A percentile compares a stretch with the other conserved stretches of the same genome.
Conservation (phyloP, 30 jellyfish, hydroid and myxozoan species). For the Turritopsis dohrnii region DNA sequence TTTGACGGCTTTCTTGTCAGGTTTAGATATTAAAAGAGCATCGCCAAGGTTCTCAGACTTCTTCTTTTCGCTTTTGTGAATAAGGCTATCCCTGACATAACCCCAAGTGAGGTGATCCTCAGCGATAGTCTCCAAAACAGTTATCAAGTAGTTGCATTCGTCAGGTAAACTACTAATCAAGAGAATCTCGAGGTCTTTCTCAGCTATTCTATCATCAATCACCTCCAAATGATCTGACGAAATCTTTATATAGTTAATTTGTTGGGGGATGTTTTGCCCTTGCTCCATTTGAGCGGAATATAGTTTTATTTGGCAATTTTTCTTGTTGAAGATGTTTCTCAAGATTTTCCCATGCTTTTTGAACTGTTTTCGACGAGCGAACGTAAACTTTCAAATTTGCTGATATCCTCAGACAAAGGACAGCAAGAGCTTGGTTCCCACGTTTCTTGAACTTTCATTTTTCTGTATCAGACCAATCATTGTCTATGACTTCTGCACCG, state of each 20-base stretch:
- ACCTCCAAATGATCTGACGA: constrained; percentile 47
- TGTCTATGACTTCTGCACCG: no score
- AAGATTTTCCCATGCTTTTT: constrained; percentile 64
- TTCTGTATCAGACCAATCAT: no score
- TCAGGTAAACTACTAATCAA: constrained; percentile 42
- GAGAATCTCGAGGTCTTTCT: constrained; percentile 26
- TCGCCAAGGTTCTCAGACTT: neutral
- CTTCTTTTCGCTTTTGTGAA: constrained; percentile 17
- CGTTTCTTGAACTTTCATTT: no score
- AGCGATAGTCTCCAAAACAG: constrained; percentile 50
- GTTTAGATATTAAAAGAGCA: neutral
- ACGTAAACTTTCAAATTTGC: no score
- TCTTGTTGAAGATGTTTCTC: constrained; percentile 40
- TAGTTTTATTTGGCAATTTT: constrained; percentile 34
- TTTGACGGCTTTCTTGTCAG: neutral
- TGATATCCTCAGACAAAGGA: no score
- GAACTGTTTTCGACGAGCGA: constrained; percentile 44
- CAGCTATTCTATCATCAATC: constrained; percentile 34
- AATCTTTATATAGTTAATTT: constrained; percentile 34
- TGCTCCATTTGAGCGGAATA: constrained; percentile 40
- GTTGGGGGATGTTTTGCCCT: constrained; percentile 36
- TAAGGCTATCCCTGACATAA: no score
- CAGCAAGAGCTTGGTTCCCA: no score
- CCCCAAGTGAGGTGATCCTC: no score
- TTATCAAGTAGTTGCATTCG: constrained; percentile 27